Base-by-base conservation (phyloP, 2,888 invertebrate genomes). In the Hypolimnas misippus region DNA sequence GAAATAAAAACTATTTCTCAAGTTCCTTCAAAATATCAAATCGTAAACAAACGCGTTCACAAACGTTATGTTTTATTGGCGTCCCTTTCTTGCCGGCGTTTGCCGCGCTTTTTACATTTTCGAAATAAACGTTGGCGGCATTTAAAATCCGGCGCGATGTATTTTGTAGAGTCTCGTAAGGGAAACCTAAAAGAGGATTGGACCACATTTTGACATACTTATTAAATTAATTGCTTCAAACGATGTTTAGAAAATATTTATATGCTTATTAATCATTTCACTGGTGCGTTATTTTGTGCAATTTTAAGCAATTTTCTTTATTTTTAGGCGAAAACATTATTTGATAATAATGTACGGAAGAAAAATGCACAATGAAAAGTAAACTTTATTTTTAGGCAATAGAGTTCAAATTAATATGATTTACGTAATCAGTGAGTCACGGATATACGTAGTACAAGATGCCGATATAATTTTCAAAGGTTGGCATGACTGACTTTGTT, bases 361-460 rank as follows among this genome's bases (percentile, higher is more conserved):
- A 16, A 31, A 58, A 61, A 42, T 7, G 14, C 17, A 58, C 60
- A 67, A 56, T 63, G 12, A 8, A 85, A 77, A 76, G 69, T 60
- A 44, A 33, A 62, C 62, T 70, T 65, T 81, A 78, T 0, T 0
- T 0, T 0, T 0, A 1, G 0, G 0, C 0, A 0, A 50, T 82
- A 86, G 67, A 69, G 78, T 74, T 64, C 35, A 79, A 57, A 73
- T 79, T 86, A 3, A 38, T 58, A 66, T 76, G 65, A 57, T 49
- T 12, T 0, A 10, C 7, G 6, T 33, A 46, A 60, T 59, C 56
- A 44, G 76, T 75, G 84, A 81, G 81, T 89, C 87, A 85, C 90
- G 90, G 90, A 91, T 89, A 87, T 88, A 90, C 90, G 91, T 90
- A 90, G 84, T 86, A 89, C 87, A 82, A 82, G 78, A 81, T 80